Evolutionary conservation across 2,797 vertebrate genomes (phyloP).

Genomic region (Hylomyscus alleni): DNA sequence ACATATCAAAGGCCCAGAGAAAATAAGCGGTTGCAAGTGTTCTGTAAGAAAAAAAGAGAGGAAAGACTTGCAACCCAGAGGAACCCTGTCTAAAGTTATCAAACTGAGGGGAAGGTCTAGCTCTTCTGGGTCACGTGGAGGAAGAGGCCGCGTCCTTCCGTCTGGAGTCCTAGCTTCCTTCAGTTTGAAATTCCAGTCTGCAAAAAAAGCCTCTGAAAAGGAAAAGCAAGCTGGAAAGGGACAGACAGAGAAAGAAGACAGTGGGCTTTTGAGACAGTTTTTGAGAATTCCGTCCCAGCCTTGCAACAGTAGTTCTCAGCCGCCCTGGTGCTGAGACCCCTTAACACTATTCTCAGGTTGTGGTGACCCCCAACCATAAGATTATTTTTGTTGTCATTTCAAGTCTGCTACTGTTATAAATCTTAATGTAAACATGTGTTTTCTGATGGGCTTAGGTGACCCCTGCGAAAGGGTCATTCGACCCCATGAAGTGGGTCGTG

Average conservation of each 20-base stretch:
- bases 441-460: not conserved
- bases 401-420: not conserved
- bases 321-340: too few relatives aligned
- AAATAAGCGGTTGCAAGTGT: not conserved
- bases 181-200: conserved; percentile 44
- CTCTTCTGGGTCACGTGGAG: not conserved
- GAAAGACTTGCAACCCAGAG: not conserved
- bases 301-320: not conserved
- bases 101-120: not conserved
- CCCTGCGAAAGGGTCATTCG: not conserved
- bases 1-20: conserved; percentile 27
- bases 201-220: not conserved
- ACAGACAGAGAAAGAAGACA: not conserved
- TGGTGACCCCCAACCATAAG: not conserved
- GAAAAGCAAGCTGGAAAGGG: not conserved
- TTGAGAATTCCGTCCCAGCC: conserved; percentile 29
- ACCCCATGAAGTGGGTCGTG: not conserved
- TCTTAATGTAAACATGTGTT: not conserved
- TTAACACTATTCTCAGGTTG: not conserved
- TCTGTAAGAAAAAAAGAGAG: not conserved
- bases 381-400: not conserved
- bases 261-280: not conserved
- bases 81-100: conserved; percentile 17
- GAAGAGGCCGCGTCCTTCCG: not conserved
- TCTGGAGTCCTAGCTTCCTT: conserved; percentile 3